A percentile compares a stretch with the other conserved stretches of the same genome.
Conservation (phyloP, 2,113 vertebrate species). For the Aramus guarauna region DNA sequence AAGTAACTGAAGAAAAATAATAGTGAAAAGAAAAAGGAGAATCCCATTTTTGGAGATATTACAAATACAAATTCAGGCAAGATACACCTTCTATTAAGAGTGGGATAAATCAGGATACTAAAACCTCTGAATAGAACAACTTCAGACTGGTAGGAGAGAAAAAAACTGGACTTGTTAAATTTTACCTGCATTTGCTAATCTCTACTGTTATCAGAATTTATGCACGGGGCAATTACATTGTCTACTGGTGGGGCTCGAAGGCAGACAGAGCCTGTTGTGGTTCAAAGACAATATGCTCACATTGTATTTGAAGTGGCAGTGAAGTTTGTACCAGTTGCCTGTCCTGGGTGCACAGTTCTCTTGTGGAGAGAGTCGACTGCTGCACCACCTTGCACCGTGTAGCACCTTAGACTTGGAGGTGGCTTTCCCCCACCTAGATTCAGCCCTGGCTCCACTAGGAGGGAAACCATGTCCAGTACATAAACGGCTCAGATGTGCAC, state of each 20-base stretch:
- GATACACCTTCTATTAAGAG: background rate
- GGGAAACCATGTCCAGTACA: background rate
- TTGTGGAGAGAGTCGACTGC: background rate
- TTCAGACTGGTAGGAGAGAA: background rate
- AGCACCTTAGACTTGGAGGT: background rate
- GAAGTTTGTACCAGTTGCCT: background rate
- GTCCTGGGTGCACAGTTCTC: background rate
- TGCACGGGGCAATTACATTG: background rate
- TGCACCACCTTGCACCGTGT: rapidly evolving
- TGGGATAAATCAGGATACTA: background rate
- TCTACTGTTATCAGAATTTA: background rate
- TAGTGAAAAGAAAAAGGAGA: background rate
- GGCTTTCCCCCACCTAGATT: background rate
- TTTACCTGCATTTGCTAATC: background rate
- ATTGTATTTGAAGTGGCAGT: background rate
- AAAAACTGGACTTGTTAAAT: rapidly evolving
- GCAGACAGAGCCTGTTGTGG: background rate
- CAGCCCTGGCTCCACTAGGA: background rate
- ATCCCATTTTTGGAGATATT: background rate
- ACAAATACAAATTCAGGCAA: background rate
- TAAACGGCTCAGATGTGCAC: background rate
- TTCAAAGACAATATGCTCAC: background rate
- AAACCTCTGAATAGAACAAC: background rate
- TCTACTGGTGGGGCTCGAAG: rapidly evolving
- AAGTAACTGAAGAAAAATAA: background rate